A percentile compares a stretch with the other conserved stretches of the same genome.
phyloP scores from a whole-genome alignment of 2,888 invertebrate species.

The Ephialtes manifestator region DNA sequence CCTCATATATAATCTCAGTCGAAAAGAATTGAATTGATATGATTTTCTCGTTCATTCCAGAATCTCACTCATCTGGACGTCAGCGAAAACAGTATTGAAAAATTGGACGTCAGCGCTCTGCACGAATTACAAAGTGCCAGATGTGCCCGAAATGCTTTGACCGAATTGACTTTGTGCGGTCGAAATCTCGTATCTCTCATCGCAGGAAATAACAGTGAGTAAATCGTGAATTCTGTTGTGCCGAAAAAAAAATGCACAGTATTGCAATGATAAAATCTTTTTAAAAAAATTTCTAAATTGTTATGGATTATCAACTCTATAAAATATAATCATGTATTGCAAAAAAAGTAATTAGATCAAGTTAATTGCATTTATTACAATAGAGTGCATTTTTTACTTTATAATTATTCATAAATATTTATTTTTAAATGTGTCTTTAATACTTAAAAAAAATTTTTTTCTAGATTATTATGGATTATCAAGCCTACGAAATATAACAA shows the following conservation, averaged over 20 bases:
- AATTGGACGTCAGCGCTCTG: constrained; percentile 92
- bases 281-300: constrained; percentile 24
- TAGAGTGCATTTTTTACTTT: no score
- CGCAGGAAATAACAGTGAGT: constrained; percentile 93
- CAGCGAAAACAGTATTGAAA: constrained; percentile 94
- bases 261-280: not conserved
- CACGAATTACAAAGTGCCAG: constrained; percentile 92
- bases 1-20: not conserved
- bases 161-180: constrained; percentile 93
- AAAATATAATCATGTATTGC: no score
- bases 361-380: no score
- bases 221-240: not conserved
- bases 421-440: no score
- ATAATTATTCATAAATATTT: no score
- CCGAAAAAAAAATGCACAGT: not conserved
- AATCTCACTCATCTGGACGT: constrained; percentile 94
- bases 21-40: not conserved
- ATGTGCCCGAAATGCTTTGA: constrained; percentile 92
- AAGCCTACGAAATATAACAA: no score
- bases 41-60: constrained; percentile 85
- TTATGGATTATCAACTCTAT: no score
- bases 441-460: no score
- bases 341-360: no score
- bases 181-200: constrained; percentile 91
- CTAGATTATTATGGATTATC: no score